phyloP scores from a whole-genome alignment of 2,888 invertebrate species.

The Danaus chrysippus region DNA sequence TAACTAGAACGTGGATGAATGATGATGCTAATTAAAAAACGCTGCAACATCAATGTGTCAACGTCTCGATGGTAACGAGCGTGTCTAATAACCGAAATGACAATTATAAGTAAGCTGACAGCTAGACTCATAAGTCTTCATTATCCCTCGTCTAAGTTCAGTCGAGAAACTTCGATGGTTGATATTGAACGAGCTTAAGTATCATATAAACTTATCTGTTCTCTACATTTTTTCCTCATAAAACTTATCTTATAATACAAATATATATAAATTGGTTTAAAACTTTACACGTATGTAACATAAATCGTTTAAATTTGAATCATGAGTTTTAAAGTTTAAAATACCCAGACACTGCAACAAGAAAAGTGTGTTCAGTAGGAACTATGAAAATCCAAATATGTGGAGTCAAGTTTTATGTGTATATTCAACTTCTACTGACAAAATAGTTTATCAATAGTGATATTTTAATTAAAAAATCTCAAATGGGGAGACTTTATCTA shows the following conservation, averaged over 20 bases:
- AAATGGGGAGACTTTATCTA: too few relatives aligned
- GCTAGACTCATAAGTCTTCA: constrained; percentile 75
- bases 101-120: constrained; percentile 53
- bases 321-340: too few relatives aligned
- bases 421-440: too few relatives aligned
- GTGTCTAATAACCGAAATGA: constrained; percentile 52
- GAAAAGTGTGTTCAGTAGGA: too few relatives aligned
- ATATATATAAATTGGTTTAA: too few relatives aligned
- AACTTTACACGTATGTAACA: too few relatives aligned
- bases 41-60: constrained; percentile 33
- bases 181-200: constrained; percentile 46
- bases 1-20: constrained; percentile 12
- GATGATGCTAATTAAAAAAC: constrained; percentile 38
- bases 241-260: constrained; percentile 9
- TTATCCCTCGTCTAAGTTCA: constrained; percentile 52
- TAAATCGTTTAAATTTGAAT: too few relatives aligned
- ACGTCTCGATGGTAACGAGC: constrained; percentile 32
- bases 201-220: constrained; percentile 39
- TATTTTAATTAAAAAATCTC: too few relatives aligned
- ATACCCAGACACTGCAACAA: too few relatives aligned
- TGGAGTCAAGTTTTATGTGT: too few relatives aligned
- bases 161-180: constrained; percentile 56
- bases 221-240: constrained; percentile 17
- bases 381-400: too few relatives aligned
- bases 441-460: too few relatives aligned